A percentile compares a stretch with the other conserved stretches of the same genome.
These are phyloP conservation scores for Trichoplusia ni DNA, from an alignment of 1,140 invertebrate species.

Conservation along the genomic window DNA sequence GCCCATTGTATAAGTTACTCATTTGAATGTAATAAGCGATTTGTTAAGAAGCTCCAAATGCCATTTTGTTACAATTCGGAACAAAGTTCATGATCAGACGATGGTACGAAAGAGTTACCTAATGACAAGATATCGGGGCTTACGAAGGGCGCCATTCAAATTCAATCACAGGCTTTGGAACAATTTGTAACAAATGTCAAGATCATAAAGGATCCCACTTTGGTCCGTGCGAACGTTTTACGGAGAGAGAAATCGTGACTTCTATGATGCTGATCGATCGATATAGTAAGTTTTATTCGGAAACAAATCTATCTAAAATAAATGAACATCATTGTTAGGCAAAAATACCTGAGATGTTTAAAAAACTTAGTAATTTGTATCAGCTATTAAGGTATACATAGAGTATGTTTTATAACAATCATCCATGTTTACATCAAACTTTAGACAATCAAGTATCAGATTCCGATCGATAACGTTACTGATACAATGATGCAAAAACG, in stretches of 20 bases:
- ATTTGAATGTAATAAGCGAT: not conserved
- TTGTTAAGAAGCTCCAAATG: not conserved
- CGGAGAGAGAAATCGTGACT: constrained; percentile 33
- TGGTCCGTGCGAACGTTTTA: constrained; percentile 33
- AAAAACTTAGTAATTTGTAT: no score
- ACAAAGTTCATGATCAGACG: constrained; percentile 37
- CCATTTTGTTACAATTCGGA: not conserved
- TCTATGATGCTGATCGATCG: constrained; percentile 2
- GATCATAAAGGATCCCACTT: constrained; percentile 50
- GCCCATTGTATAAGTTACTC: no score
- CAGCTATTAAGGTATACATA: no score
- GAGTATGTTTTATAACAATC: no score
- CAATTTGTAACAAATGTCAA: constrained; percentile 58
- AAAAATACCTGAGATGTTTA: no score
- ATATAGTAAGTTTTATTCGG: constrained; percentile 12
- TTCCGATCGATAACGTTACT: no score
- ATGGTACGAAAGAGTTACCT: constrained; percentile 33
- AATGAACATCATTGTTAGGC: constrained; percentile 10
- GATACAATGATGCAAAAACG: not conserved
- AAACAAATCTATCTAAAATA: no score
- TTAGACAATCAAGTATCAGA: no score
- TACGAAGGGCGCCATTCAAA: constrained; percentile 44
- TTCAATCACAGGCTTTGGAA: constrained; percentile 53
- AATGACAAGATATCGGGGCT: constrained; percentile 40
- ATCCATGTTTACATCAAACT: no score